Evolutionary conservation across 2,113 vertebrate genomes (phyloP), one percentile per base, ranked within the genome.

Genomic region (Heterocephalus glaber): DNA sequence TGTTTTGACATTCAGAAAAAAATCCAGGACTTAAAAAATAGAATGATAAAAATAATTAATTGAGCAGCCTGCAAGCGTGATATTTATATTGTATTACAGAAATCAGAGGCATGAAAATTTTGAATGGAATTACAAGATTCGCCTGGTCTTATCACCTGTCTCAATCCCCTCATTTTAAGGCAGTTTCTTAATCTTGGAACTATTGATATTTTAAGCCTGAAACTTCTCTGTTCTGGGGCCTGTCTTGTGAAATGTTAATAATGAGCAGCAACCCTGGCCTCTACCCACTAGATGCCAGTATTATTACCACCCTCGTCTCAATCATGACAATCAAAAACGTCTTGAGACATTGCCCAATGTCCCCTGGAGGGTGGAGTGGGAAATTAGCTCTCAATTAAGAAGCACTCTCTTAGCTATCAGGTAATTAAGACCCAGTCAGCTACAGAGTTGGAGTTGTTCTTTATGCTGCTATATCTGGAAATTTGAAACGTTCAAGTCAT

Each of bases 31-130:
- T 96, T 92, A 63, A 93, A 96, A 95, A 66, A 85, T 54, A 77
- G 35, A 96, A 54, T 94, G 86, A 70, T 95, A 90, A 81, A 95
- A 90, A 94, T 54, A 95, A 96, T 96, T 89, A 87, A 90, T 87
- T 87, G 92, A 95, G 63, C 35, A 74, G 77, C 47, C 81, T 38
- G n/a, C 86, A 83, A 95, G 68, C 12, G 44, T 91, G 84, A 94
- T 65, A 87, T 90, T 95, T 97, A 68, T 22, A 58, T 86, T 87
- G 1, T 33, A 41, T 92, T 80, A 77, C 89, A 84, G 68, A 93
- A 93, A 96, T 90, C 52, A 80, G 49, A 79, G 44, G 72, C 89
- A n/a, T 88, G 49, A 82, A 85, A 70, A 41, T 80, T 95, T 86
- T 61, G 79, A 89, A 92, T 93, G n/a, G 16, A 96, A 52, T 16